Evolutionary conservation across 2,113 vertebrate species (phyloP).

Genomic region (Cololabis saira): DNA sequence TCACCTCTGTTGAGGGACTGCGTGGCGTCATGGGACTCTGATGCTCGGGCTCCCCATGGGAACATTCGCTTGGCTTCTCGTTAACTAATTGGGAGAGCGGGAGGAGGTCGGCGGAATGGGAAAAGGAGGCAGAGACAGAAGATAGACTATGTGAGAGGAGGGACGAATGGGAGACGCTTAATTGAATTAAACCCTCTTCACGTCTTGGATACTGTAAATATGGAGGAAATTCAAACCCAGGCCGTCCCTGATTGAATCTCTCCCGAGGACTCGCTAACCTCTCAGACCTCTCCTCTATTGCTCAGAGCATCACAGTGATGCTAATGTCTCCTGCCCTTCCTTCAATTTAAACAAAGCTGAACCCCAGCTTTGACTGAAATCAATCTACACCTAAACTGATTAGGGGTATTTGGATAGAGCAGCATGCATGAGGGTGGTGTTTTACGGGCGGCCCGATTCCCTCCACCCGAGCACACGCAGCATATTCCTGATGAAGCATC

Average conservation of each 20-base stretch:
- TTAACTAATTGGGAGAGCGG: conserved; percentile 67
- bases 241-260: conserved; percentile 44
- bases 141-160: conserved; percentile 55
- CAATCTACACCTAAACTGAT: conserved; percentile 59
- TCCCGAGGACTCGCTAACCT: conserved; percentile 33
- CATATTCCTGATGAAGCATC: conserved; percentile 75
- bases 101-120: conserved; percentile 46
- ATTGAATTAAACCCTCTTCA: conserved; percentile 72
- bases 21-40: conserved; percentile 10
- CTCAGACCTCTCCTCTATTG: conserved; percentile 36
- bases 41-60: conserved; percentile 55
- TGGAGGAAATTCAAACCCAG: conserved; percentile 54
- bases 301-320: conserved; percentile 28
- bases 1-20: conserved; percentile 13
- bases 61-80: conserved; percentile 63
- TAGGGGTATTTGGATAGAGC: conserved; percentile 39
- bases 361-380: conserved; percentile 29
- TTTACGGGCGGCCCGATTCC: conserved; percentile 11
- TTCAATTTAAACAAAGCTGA: no score
- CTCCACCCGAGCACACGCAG: conserved; percentile 46
- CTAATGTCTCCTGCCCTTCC: conserved; percentile 21
- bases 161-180: conserved; percentile 54
- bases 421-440: conserved; percentile 21
- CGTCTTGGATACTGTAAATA: conserved; percentile 64
- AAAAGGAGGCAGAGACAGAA: conserved; percentile 44